phyloP scores from a whole-genome alignment of 2,888 invertebrate genomes.

The Yponomeuta cagnagella region DNA sequence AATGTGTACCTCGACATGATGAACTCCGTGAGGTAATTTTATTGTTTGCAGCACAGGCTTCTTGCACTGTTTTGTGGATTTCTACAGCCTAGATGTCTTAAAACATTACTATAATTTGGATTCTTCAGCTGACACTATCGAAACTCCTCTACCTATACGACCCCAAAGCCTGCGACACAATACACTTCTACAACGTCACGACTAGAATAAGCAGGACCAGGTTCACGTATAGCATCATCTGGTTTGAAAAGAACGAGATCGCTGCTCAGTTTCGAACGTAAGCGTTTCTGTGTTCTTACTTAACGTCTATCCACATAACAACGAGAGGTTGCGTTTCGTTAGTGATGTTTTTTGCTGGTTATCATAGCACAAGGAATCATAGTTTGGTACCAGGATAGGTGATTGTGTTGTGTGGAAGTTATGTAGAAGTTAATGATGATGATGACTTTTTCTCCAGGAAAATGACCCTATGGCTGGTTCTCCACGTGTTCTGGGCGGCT shows the following conservation, averaged over 20 bases:
- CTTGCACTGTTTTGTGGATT: too few relatives aligned
- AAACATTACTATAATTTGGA: too few relatives aligned
- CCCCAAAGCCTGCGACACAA: constrained; percentile 46
- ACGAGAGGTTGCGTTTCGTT: too few relatives aligned
- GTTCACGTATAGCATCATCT: constrained; percentile 37
- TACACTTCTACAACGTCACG: constrained; percentile 56
- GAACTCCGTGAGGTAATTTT: constrained; percentile 43
- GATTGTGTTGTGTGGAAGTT: too few relatives aligned
- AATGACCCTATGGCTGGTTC: constrained; percentile 29
- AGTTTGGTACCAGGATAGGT: not conserved
- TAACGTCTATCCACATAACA: not conserved
- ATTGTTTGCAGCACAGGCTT: too few relatives aligned
- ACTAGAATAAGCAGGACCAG: constrained; percentile 18
- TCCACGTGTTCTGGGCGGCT: constrained; percentile 48
- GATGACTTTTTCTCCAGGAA: not conserved
- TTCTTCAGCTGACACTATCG: constrained; percentile 36
- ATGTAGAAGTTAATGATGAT: too few relatives aligned
- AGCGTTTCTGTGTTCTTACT: constrained; percentile 15
- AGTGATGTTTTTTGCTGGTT: not conserved
- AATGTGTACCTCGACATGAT: constrained; percentile 31
- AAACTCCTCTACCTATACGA: constrained; percentile 61
- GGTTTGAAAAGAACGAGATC: constrained; percentile 44
- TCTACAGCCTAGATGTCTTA: too few relatives aligned
- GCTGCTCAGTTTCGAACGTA: constrained; percentile 49
- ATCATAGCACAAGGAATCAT: not conserved